Conservation (phyloP, 2,888 invertebrate species). For the Calameuta pallipes region DNA sequence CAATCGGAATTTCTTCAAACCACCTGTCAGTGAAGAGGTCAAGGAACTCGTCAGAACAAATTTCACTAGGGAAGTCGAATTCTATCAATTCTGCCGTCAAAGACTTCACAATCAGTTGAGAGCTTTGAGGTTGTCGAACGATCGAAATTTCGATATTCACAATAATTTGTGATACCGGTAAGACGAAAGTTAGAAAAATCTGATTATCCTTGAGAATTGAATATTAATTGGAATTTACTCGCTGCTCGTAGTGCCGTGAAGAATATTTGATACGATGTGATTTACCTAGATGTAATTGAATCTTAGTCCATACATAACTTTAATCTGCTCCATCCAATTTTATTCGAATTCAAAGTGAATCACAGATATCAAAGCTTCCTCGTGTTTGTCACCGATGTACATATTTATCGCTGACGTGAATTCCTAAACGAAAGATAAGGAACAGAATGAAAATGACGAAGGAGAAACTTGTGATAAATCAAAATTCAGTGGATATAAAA, state of each 20-base stretch:
- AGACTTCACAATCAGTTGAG: slow-evolving; percentile 83
- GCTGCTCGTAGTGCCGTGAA: background rate
- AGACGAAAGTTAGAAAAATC: background rate
- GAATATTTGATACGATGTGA: background rate
- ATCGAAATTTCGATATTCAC: background rate
- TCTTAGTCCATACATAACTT: background rate
- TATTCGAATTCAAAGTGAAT: background rate
- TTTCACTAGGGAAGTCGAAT: slow-evolving; percentile 90
- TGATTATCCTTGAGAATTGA: background rate
- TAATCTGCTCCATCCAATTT: background rate
- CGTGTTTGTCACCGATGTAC: too few relatives aligned
- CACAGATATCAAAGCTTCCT: background rate
- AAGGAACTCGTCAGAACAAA: slow-evolving; percentile 87
- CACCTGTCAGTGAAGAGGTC: slow-evolving; percentile 85
- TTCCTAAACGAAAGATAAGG: background rate
- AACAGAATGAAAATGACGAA: background rate
- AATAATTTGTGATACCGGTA: background rate
- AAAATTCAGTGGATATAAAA: background rate
- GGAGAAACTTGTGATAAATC: background rate
- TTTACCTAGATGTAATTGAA: background rate
- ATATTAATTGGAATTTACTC: background rate
- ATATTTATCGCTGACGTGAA: background rate
- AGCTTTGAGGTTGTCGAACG: slow-evolving; percentile 73
- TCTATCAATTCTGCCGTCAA: slow-evolving; percentile 91
- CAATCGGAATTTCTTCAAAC: slow-evolving; percentile 88